Base-by-base conservation (phyloP, 2,113 vertebrate species). In the Paralichthys olivaceus region DNA sequence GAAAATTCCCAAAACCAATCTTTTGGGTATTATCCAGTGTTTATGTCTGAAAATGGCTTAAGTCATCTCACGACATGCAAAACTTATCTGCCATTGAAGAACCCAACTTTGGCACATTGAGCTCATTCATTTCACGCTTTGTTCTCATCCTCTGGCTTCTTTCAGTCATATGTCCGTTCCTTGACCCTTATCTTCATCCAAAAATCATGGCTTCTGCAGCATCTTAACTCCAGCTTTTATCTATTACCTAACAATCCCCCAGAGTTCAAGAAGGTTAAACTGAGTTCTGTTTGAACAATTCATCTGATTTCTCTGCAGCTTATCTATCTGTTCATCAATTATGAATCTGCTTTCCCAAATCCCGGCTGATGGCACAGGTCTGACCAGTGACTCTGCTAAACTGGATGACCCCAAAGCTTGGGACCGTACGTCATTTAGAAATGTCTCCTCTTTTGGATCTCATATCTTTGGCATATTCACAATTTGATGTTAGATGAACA, bases 261-360 rank as follows among this genome's bases (percentile, higher is more conserved):
- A 0, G n/a, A 69, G 77, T 43, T 81, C 53, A 70, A 14, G 6
- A 15, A 64, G 43, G 68, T 75, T 84, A 69, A 79, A 72, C 20
- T 0, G 23, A 73, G 34, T 54, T 76, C 34, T 67, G 37, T 51
- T 83, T 15, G 7, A 13, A 68, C 23, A 43, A 62, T 49, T 82
- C 51, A 77, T 80, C 58, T 0, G 17, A 58, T 72, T 73, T 72
- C 23, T 54, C 23, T 45, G 23, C n/a, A 57, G 9, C 55, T 81
- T 75, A 47, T 83, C 54, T 61, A 66, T 69, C 58, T 29, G 53
- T 34, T 77, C 59, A 73, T 86, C 80, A 85, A 80, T 86, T 69
- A 86, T 87, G 72, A 88, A 88, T 81, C 62, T 23, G 68, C 62
- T 73, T 83, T 72, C 20, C 23, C 23, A 76, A 83, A 77, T 80